Evolutionary conservation across 1,140 invertebrate species (phyloP), one percentile per base, ranked within the genome.

Genomic region (Bombus sibiricus): DNA sequence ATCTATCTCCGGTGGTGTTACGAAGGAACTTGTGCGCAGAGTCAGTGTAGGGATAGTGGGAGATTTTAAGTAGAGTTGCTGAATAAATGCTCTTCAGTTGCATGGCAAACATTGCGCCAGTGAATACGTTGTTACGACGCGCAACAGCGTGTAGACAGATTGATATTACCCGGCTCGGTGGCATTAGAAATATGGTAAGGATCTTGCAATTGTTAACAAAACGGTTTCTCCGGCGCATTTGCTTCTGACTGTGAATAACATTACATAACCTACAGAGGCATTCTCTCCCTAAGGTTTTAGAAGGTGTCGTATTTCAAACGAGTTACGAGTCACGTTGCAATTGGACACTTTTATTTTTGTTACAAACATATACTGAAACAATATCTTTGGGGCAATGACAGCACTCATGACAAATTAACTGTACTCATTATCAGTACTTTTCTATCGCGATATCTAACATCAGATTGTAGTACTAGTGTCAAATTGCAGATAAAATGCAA

Each of bases 1-100:
- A 59, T 37, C 22, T 22, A 62, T 32, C n/a, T 37, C 13, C 57
- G 28, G 10, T 39, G 37, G n/a, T 37, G 25, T 59, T n/a, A 18
- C 66, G 53, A 72, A 47, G 32, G 22, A n/a, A 32, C 32, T 37
- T 43, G 47, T 68, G 82, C 88, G 73, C 73, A 89, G 66, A 68
- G 57, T 53, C 66, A 68, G 12, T 28, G 10, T 53, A 73, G 15
- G 13, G 28, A 28, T 80, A 34, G 83, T 85, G 77, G 83, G 77
- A 85, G 83, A 12, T 18, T 43, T 62, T 32, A 34, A 53, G 32
- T 62, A 84, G 76, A 32, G 15, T 62, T 62, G 59, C 66, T 84
- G n/a, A 64, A 72, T 84, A 78, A 80, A 80, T 47, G 41, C 66
- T 34, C 47, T 12, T 34, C 62, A 47, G 12, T 71, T 18, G 57